Conservation (phyloP, 2,113 vertebrate species). For the Clinocottus analis region DNA sequence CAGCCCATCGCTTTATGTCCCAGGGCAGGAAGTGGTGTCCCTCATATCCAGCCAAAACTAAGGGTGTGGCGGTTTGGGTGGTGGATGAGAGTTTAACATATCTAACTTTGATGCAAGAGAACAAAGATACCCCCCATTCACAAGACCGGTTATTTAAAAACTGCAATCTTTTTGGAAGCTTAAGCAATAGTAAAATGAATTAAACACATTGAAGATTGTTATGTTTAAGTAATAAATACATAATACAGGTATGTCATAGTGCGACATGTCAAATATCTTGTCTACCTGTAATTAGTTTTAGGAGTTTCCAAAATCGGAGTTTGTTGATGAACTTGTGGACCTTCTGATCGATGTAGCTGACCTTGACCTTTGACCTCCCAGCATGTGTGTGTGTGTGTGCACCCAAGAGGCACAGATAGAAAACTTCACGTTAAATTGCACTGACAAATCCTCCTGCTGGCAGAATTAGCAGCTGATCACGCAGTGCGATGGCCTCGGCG, state of each 20-base stretch:
- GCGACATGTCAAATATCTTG: neutral
- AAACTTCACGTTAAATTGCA: neutral
- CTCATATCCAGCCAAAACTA: neutral
- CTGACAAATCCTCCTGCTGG: neutral
- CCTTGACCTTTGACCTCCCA: neutral
- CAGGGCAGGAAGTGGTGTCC: neutral
- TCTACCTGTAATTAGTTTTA: neutral
- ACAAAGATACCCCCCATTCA: neutral
- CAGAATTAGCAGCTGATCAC: conserved; percentile 6
- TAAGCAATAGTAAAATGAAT: neutral
- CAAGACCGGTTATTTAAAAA: neutral
- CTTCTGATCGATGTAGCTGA: neutral
- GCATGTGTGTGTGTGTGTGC: neutral
- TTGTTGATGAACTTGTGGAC: neutral
- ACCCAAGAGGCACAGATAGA: neutral
- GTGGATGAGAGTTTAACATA: neutral
- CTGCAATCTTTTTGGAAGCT: neutral
- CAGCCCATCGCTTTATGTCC: neutral
- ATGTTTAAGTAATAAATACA: neutral
- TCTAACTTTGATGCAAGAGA: neutral
- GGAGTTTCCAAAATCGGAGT: neutral
- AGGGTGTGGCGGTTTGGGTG: neutral
- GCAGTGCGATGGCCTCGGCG: neutral
- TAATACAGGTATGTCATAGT: neutral
- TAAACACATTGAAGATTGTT: neutral